Conservation (phyloP, 2,888 invertebrate species). For the Archips xylosteana region DNA sequence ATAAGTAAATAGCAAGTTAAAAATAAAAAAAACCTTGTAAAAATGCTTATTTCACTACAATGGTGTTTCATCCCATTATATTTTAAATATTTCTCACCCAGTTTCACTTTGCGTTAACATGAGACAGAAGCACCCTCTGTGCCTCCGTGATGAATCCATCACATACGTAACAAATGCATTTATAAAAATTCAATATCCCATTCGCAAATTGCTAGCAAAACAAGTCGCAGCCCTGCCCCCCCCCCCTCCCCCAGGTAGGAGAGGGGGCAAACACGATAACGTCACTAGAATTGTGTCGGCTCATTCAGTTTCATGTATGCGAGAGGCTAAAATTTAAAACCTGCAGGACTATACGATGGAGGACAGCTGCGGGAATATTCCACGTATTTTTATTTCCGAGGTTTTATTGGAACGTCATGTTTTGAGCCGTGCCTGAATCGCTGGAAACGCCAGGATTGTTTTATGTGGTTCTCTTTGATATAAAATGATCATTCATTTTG, state of each 20-base stretch:
- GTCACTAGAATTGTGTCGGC: slow-evolving; percentile 36
- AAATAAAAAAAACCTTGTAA: too few species aligned
- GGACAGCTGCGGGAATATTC: slow-evolving; percentile 38
- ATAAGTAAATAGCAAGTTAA: too few species aligned
- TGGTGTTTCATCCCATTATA: too few species aligned
- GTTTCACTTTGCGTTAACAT: too few species aligned
- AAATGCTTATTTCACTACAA: too few species aligned
- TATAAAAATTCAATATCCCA: slow-evolving; percentile 41
- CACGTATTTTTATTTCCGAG: slow-evolving; percentile 24
- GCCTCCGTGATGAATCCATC: slow-evolving; percentile 5
- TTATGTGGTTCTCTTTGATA: slow-evolving; percentile 5
- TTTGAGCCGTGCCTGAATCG: neutral
- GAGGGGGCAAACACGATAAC: slow-evolving; percentile 23
- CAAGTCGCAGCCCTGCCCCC: neutral
- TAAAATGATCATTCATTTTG: neutral
- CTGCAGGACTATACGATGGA: slow-evolving; percentile 18
- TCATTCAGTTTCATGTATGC: slow-evolving; percentile 39
- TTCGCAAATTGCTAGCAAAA: slow-evolving; percentile 37
- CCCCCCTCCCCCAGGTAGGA: neutral
- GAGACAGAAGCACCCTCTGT: neutral
- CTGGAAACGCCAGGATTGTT: slow-evolving; percentile 5
- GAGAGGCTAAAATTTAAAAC: slow-evolving; percentile 44
- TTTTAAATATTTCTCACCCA: too few species aligned
- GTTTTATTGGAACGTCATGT: slow-evolving; percentile 24
- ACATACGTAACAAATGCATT: slow-evolving; percentile 16